Evolutionary conservation across 1,140 invertebrate species (phyloP).

Genomic region (Drosophila guanche): DNA sequence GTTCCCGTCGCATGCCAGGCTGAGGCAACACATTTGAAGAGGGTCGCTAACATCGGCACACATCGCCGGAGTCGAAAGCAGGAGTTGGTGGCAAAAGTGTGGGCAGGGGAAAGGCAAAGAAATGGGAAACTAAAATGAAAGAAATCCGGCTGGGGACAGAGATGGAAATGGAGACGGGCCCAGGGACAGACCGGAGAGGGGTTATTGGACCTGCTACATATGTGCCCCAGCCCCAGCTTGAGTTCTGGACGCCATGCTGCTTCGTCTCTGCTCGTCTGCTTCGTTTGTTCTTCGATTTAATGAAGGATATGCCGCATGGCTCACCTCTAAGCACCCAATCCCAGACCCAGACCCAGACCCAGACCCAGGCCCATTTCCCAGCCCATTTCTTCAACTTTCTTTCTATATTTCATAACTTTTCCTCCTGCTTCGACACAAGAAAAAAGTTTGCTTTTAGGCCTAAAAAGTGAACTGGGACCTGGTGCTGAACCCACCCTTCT

Average conservation of each 20-base stretch:
- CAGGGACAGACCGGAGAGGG: constrained; percentile 12
- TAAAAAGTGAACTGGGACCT: constrained; percentile 23
- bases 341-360: not conserved
- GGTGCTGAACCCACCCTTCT: constrained; percentile 20
- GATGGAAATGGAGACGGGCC: not conserved
- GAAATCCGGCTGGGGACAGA: constrained; percentile 61
- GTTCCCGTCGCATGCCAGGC: constrained; percentile 67
- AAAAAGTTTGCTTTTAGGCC: constrained; percentile 71
- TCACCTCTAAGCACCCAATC: constrained; percentile 53
- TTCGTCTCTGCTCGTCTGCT: constrained; percentile 53
- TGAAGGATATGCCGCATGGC: constrained; percentile 78
- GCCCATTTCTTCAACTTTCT: constrained; percentile 36
- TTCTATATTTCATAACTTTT: constrained; percentile 77
- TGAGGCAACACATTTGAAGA: constrained; percentile 76
- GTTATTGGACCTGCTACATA: constrained; percentile 48
- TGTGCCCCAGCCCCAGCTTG: constrained; percentile 33
- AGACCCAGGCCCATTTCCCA: constrained; percentile 8
- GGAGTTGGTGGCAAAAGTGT: constrained; percentile 2
- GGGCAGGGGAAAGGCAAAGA: constrained; percentile 55
- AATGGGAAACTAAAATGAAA: constrained; percentile 82
- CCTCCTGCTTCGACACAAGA: constrained; percentile 34
- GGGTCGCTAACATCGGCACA: constrained; percentile 61
- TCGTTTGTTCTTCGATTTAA: constrained; percentile 82
- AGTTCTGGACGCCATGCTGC: constrained; percentile 50
- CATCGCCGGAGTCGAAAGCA: constrained; percentile 38